These are phyloP conservation scores for Zeugodacus cucurbitae DNA, from an alignment of 1,140 invertebrate genomes.

Conservation along the genomic window DNA sequence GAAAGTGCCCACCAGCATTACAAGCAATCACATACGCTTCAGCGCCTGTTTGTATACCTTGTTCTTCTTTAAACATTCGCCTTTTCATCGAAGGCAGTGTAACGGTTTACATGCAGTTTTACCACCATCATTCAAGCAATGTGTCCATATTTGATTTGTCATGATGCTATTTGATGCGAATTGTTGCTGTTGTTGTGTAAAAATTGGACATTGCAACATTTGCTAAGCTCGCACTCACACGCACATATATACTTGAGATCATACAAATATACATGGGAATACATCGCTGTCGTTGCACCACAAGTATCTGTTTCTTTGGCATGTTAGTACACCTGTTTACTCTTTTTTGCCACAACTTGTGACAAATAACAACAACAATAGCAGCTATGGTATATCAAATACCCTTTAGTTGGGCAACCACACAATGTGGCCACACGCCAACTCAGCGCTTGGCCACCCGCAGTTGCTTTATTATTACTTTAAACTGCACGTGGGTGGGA, in stretches of 20 bases:
- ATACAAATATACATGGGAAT: background rate
- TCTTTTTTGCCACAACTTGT: background rate
- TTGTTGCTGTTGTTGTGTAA: background rate
- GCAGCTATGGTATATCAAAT: background rate
- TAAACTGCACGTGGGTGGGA: background rate
- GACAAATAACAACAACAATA: background rate
- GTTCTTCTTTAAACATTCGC: background rate
- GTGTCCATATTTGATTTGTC: slow-evolving; percentile 32
- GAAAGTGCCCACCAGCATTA: background rate
- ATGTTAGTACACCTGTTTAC: background rate
- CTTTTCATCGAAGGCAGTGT: background rate
- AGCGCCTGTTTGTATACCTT: background rate
- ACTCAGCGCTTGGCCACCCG: slow-evolving; percentile 3
- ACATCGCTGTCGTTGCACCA: background rate
- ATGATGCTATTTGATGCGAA: background rate
- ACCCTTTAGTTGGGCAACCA: background rate
- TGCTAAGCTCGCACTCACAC: background rate
- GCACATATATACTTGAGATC: too few relatives aligned
- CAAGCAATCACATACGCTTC: background rate
- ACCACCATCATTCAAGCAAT: background rate
- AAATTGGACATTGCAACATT: slow-evolving; percentile 3
- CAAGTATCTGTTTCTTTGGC: background rate
- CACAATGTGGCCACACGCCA: slow-evolving; percentile 15
- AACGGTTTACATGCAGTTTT: background rate
- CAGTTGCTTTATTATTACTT: slow-evolving; percentile 18